Evolutionary conservation across 2,113 vertebrate species (phyloP).

Genomic region (Daubentonia madagascariensis): DNA sequence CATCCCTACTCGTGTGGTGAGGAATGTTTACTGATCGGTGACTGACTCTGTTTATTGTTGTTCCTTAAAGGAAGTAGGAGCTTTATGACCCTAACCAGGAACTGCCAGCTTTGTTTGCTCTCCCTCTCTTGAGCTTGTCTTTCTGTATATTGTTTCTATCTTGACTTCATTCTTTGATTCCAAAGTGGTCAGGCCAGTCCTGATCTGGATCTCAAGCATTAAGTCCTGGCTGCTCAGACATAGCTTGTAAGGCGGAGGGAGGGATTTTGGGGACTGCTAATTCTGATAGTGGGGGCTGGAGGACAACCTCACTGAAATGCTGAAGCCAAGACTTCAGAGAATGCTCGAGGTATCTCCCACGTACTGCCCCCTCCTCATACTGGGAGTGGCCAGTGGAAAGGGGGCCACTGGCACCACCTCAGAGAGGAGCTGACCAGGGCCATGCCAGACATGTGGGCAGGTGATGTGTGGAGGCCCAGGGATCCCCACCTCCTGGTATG

Average conservation of each 20-base stretch:
- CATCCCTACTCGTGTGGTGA: constrained; percentile 21
- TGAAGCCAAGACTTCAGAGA: background rate
- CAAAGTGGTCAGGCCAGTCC: constrained; percentile 50
- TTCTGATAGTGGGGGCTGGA: background rate
- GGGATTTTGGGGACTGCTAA: background rate
- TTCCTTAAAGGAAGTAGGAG: constrained; percentile 68
- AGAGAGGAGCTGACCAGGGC: background rate
- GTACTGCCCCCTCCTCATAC: background rate
- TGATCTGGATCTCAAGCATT: constrained; percentile 33
- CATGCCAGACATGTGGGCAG: background rate
- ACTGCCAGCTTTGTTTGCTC: constrained; percentile 68
- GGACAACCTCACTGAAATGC: background rate
- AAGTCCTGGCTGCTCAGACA: background rate
- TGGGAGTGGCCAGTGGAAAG: background rate
- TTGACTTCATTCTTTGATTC: constrained; percentile 62
- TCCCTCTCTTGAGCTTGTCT: constrained; percentile 59
- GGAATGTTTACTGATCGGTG: constrained; percentile 74
- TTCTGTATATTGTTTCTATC: constrained; percentile 73
- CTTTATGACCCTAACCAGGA: constrained; percentile 74
- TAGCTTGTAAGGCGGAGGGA: background rate
- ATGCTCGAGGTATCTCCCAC: background rate
- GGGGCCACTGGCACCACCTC: background rate
- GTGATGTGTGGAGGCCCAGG: background rate
- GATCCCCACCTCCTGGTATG: background rate
- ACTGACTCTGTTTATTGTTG: constrained; percentile 74